These are phyloP conservation scores for Pollimyrus isidori DNA, from an alignment of 2,113 vertebrate genomes.

Conservation along the genomic window DNA sequence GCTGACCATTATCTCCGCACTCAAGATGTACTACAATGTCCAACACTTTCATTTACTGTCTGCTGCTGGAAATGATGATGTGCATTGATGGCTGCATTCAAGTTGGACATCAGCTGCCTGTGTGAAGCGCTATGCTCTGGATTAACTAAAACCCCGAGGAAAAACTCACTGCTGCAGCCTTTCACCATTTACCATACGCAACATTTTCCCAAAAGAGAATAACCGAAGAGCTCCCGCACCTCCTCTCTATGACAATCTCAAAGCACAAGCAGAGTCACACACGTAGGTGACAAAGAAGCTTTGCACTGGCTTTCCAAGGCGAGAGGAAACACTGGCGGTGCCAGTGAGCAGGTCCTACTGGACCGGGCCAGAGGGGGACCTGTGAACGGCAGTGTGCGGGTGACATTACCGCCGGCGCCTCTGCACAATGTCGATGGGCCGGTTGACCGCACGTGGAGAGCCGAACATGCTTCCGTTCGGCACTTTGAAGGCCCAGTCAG, in stretches of 20 bases:
- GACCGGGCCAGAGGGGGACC: not conserved
- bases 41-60: not conserved
- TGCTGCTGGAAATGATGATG: not conserved
- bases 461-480: slow-evolving; percentile 54
- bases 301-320: not conserved
- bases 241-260: not conserved
- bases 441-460: slow-evolving; percentile 64
- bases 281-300: not conserved
- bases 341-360: not conserved
- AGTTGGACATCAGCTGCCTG: slow-evolving; percentile 3
- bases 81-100: not conserved
- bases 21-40: not conserved
- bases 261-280: not conserved
- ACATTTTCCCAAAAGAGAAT: not conserved
- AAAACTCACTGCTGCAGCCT: not conserved
- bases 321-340: not conserved
- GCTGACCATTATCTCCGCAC: not conserved
- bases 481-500: slow-evolving; percentile 48
- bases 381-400: not conserved
- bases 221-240: not conserved
- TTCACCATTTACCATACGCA: not conserved
- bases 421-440: slow-evolving; percentile 66
- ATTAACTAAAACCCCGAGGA: not conserved
- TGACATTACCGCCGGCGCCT: slow-evolving; percentile 64
- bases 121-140: not conserved